A percentile compares a stretch with the other conserved stretches of the same genome.
These are phyloP conservation scores for Acronicta psi DNA, from an alignment of 2,888 invertebrate species.

Conservation along the genomic window DNA sequence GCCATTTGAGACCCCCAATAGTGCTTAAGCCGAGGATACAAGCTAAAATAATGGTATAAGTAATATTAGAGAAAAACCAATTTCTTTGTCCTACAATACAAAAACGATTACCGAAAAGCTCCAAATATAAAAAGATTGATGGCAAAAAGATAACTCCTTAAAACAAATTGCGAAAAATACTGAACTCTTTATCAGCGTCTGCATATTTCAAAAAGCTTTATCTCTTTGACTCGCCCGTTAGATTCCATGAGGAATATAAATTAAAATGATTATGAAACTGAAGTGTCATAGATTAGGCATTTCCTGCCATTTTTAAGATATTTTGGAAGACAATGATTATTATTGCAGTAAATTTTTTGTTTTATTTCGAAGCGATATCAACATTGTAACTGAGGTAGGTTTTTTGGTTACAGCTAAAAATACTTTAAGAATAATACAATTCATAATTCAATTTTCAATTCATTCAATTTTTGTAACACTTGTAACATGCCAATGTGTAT, in stretches of 20 bases:
- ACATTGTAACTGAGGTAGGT: no score
- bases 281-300: constrained; percentile 40
- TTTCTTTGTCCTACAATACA: neutral
- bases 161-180: constrained; percentile 53
- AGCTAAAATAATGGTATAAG: no score
- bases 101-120: constrained; percentile 23
- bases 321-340: no score
- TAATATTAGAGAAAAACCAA: neutral
- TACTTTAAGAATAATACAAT: no score
- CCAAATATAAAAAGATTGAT: constrained; percentile 28
- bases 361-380: no score
- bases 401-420: no score
- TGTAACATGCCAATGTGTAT: no score
- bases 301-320: constrained; percentile 18
- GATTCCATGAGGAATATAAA: constrained; percentile 45
- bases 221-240: constrained; percentile 45
- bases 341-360: no score
- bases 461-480: no score
- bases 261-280: constrained; percentile 40
- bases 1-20: no score
- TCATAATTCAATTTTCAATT: no score
- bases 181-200: constrained; percentile 50
- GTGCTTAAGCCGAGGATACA: no score
- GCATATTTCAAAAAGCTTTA: constrained; percentile 55
- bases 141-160: constrained; percentile 35